Percentiles rank a stretch among this genome's conserved stretches.
phyloP scores from a whole-genome alignment of 2,888 invertebrate species.

The Malachius bipustulatus region DNA sequence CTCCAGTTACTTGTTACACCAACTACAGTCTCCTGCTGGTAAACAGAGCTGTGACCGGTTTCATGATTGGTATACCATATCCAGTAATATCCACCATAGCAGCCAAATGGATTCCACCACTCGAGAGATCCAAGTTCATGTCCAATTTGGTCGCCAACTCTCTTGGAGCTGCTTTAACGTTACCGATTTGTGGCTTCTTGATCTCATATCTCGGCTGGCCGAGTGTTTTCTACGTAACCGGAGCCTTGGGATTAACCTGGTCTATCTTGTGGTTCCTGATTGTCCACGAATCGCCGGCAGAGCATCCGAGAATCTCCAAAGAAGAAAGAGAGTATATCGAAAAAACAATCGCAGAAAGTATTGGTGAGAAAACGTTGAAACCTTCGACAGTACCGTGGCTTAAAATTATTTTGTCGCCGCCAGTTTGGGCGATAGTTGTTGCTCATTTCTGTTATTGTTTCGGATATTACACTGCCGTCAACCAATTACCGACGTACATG shows the following conservation, averaged over 20 bases:
- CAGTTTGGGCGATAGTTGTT: conserved; percentile 78
- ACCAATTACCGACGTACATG: conserved; percentile 79
- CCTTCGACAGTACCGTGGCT: conserved; percentile 60
- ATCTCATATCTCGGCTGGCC: conserved; percentile 77
- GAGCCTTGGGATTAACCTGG: conserved; percentile 66
- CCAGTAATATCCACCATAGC: conserved; percentile 90
- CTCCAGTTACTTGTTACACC: conserved; percentile 61
- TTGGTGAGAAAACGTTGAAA: conserved; percentile 28
- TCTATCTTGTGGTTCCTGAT: conserved; percentile 69
- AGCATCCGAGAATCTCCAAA: conserved; percentile 67
- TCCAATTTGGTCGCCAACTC: conserved; percentile 89
- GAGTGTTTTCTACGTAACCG: conserved; percentile 80
- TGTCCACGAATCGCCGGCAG: conserved; percentile 68
- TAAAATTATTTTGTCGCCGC: conserved; percentile 52
- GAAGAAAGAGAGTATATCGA: conserved; percentile 57
- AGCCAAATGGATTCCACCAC: conserved; percentile 87
- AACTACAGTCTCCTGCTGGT: conserved; percentile 59
- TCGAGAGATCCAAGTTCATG: conserved; percentile 86
- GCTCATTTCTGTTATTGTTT: conserved; percentile 77
- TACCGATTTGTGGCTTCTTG: conserved; percentile 76
- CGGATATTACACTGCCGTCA: conserved; percentile 78
- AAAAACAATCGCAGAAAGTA: conserved; percentile 46
- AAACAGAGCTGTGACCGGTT: conserved; percentile 49
- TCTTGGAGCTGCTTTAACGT: conserved; percentile 80
- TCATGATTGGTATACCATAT: conserved; percentile 69